phyloP scores from a whole-genome alignment of 1,140 invertebrate genomes.

The Macrotrachela quadricornifera region DNA sequence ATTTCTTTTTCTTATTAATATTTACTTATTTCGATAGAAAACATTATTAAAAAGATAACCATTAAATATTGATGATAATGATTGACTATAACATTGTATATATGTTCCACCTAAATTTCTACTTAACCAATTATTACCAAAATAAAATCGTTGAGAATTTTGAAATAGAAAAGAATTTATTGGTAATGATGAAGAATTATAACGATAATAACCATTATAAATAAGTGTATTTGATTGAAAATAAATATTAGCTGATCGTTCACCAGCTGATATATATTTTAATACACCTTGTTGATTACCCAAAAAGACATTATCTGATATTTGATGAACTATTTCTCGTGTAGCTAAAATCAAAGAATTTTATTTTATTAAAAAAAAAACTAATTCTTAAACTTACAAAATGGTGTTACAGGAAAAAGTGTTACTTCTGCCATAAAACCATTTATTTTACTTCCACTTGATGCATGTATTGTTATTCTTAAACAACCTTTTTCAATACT shows the following conservation, averaged over 20 bases:
- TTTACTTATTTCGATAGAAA: slow-evolving; percentile 1
- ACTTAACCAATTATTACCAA: slow-evolving; percentile 21
- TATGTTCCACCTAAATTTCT: slow-evolving; percentile 1
- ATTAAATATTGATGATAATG: slow-evolving; percentile 1
- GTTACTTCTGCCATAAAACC: background rate
- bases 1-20: background rate
- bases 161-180: slow-evolving; percentile 70
- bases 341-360: slow-evolving; percentile 38
- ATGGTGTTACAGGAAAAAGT: no score
- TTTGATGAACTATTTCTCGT: slow-evolving; percentile 68
- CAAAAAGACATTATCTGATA: slow-evolving; percentile 57
- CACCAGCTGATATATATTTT: slow-evolving; percentile 65
- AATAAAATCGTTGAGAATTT: slow-evolving; percentile 68
- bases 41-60: slow-evolving; percentile 3
- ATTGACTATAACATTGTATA: background rate
- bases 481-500: slow-evolving; percentile 1
- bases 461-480: background rate
- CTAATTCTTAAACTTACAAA: no score
- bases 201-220: slow-evolving; percentile 66
- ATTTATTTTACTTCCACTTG: background rate
- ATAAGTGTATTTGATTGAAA: slow-evolving; percentile 65
- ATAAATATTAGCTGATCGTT: slow-evolving; percentile 75
- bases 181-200: slow-evolving; percentile 71
- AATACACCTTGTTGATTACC: slow-evolving; percentile 70
- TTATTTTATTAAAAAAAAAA: background rate